Percentiles rank a stretch among this genome's conserved stretches.
Evolutionary conservation across 2,113 vertebrate species (phyloP).

Genomic region (Ammodytes marinus): DNA sequence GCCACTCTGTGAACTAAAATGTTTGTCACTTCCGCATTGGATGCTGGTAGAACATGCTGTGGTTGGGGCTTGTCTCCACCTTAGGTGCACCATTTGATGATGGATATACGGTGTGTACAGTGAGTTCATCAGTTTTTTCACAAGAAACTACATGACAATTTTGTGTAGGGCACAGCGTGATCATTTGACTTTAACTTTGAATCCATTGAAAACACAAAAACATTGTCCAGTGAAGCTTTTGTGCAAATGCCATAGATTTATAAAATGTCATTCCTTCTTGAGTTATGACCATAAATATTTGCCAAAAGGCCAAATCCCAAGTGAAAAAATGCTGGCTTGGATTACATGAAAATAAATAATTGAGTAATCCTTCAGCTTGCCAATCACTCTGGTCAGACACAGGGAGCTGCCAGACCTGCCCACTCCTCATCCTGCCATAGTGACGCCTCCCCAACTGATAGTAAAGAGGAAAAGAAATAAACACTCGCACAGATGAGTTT

Average conservation of each 20-base stretch:
- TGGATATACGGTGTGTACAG: no score
- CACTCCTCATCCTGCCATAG: slow-evolving; percentile 12
- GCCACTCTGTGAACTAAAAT: no score
- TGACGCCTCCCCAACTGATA: slow-evolving; percentile 37
- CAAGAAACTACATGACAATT: no score
- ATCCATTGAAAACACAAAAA: background rate
- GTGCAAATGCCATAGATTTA: background rate
- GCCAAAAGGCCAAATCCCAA: background rate
- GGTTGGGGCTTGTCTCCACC: no score
- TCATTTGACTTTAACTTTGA: background rate
- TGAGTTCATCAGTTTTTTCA: no score
- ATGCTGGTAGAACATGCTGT: no score
- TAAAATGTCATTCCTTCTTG: background rate
- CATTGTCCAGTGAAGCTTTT: background rate
- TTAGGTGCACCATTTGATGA: no score
- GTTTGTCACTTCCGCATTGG: no score
- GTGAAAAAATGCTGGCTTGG: background rate
- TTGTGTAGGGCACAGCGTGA: no score
- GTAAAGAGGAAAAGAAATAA: slow-evolving; percentile 60
- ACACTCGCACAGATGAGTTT: slow-evolving; percentile 51
- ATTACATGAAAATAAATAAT: background rate
- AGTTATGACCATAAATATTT: background rate
- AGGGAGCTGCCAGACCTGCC: background rate
- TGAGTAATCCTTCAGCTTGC: no score
- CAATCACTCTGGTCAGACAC: background rate